phyloP scores from a whole-genome alignment of 1,140 invertebrate genomes.

The Notospermus geniculatus region DNA sequence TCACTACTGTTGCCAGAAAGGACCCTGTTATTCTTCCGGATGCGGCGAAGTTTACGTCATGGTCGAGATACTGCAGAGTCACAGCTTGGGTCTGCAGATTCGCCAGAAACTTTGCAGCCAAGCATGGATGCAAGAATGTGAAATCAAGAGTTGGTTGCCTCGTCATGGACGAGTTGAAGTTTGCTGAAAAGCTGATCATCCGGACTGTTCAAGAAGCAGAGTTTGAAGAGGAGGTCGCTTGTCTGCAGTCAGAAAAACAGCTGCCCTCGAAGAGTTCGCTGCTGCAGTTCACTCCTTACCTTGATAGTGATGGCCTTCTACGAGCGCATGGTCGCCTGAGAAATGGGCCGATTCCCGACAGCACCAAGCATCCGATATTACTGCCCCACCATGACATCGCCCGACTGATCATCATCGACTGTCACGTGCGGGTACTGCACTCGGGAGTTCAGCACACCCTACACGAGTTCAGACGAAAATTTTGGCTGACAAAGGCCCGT shows the following conservation, averaged over 20 bases:
- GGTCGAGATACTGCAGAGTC: too few species aligned
- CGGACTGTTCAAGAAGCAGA: background rate
- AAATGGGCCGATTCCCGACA: background rate
- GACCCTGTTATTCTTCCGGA: too few species aligned
- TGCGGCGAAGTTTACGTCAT: too few species aligned
- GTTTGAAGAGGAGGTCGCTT: background rate
- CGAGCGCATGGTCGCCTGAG: slow-evolving; percentile 4
- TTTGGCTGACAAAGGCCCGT: slow-evolving; percentile 16
- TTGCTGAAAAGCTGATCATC: background rate
- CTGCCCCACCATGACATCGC: slow-evolving; percentile 12
- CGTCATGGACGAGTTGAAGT: background rate
- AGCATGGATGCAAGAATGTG: background rate
- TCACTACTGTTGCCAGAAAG: too few species aligned
- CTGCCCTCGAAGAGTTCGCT: background rate
- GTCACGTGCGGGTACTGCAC: slow-evolving; percentile 20
- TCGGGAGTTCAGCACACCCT: slow-evolving; percentile 22
- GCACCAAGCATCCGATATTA: slow-evolving; percentile 12
- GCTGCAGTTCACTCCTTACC: slow-evolving; percentile 11
- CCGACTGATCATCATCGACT: slow-evolving; percentile 10
- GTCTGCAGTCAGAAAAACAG: background rate
- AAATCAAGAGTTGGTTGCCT: background rate
- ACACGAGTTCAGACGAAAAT: slow-evolving; percentile 10
- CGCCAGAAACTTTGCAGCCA: background rate
- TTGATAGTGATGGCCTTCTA: slow-evolving; percentile 8
- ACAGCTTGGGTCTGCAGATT: too few species aligned